Evolutionary conservation across 2,113 vertebrate genomes (phyloP).

Genomic region (Chloroceryle aenea): DNA sequence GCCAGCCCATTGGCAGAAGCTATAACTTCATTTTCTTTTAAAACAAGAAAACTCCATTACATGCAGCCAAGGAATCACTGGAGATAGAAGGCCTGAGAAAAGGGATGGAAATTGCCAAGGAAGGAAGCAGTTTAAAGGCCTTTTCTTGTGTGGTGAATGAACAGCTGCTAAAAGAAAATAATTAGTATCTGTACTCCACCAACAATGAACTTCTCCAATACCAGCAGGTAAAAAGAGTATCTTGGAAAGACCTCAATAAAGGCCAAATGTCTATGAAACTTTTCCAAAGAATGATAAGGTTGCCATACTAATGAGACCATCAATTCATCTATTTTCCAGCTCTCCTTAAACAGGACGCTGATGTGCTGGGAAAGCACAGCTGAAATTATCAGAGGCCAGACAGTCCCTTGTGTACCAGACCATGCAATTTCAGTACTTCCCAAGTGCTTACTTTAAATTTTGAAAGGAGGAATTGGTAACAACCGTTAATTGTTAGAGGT

Average conservation of each 20-base stretch:
- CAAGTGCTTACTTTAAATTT: neutral
- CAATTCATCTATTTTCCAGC: neutral
- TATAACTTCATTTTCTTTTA: constrained; percentile 21
- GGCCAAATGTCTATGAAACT: neutral
- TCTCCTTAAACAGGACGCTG: neutral
- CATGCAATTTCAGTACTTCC: neutral
- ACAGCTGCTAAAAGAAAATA: constrained; percentile 48
- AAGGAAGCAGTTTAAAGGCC: constrained; percentile 42
- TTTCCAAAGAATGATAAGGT: neutral
- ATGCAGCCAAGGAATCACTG: constrained; percentile 39
- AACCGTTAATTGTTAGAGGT: neutral
- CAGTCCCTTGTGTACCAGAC: neutral
- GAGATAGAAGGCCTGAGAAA: constrained; percentile 26
- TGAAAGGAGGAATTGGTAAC: neutral
- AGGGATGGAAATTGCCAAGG: constrained; percentile 28
- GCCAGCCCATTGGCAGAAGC: constrained; percentile 28
- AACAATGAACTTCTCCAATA: neutral
- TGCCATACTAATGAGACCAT: constrained; percentile 14
- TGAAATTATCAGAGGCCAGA: neutral
- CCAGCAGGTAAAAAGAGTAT: constrained; percentile 38
- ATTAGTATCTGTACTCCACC: constrained; percentile 18
- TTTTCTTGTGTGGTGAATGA: constrained; percentile 19
- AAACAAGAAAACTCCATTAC: neutral
- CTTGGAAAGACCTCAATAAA: constrained; percentile 22
- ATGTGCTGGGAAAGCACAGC: constrained; percentile 9